Base-by-base conservation (phyloP, 2,113 vertebrate genomes). In the Xenus cinereus region DNA sequence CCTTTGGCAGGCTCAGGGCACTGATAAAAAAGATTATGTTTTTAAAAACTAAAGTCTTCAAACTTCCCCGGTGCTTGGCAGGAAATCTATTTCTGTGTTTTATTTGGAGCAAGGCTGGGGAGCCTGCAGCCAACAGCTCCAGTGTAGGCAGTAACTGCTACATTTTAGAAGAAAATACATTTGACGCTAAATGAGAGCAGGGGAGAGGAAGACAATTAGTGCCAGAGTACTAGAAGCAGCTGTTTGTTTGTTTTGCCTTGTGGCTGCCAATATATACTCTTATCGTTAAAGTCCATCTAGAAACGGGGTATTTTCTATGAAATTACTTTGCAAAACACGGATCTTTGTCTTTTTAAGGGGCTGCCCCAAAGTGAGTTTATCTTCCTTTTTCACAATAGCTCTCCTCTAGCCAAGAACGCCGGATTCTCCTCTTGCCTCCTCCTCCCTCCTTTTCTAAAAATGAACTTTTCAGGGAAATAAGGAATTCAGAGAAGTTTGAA, bases 21-120 rank as follows among this genome's bases (percentile, higher is more conserved):
- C 93, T 79, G 96, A 97, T 97, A 96, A 97, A 97, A 96, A 96
- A 96, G 89, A 97, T 96, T 95, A 30, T 93, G 85, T 96, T 97
- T 97, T 95, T 78, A 27, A 97, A 96, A 96, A 94, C 90, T 87
- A 2, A 95, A 90, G 64, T 77, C 94, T 95, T 96, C 79, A 93
- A 63, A 78, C 86, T 96, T 97, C 94, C 90, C 89, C 71, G 2
- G 88, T 88, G 80, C 75, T 96, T 98, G 97, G 97, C 95, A 87
- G 85, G 92, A 93, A 89, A 83, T 91, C 91, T 92, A 50, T 97
- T 97, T 71, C 95, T 97, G 71, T 97, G 88, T 97, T 98, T 96
- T 95, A 92, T 96, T 97, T 98, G 97, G 96, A 98, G 93, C 90
- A 81, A 92, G 68, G 78, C 85, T 90, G 51, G 56, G 88, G 85